These are phyloP conservation scores for Alloplasta piceator DNA, from an alignment of 2,888 invertebrate genomes.

Conservation along the genomic window DNA sequence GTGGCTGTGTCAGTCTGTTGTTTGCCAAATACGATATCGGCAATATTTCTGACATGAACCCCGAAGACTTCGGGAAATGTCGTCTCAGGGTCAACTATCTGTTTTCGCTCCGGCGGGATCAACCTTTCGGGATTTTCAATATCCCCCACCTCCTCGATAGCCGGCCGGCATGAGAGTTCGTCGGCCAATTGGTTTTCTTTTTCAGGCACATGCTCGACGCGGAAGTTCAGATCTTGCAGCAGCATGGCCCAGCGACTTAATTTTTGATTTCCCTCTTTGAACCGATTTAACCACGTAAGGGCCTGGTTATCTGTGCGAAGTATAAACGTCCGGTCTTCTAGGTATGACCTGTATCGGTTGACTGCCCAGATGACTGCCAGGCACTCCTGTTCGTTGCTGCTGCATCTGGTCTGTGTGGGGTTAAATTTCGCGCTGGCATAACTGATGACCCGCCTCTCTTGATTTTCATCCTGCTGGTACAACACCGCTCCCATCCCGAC, in stretches of 20 bases:
- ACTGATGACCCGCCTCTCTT: conserved; percentile 39
- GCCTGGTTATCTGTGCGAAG: conserved; percentile 32
- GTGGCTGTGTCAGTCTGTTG: too few relatives aligned
- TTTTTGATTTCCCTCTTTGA: conserved; percentile 8
- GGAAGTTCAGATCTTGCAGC: conserved; percentile 38
- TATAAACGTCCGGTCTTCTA: conserved; percentile 43
- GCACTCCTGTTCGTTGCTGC: conserved; percentile 63
- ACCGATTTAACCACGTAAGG: too few relatives aligned
- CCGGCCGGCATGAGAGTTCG: neutral
- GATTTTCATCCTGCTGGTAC: neutral
- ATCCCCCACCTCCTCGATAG: neutral
- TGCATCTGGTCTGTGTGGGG: conserved; percentile 45
- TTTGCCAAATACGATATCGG: neutral
- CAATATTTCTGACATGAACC: neutral
- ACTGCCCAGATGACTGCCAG: too few relatives aligned
- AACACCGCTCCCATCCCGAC: too few relatives aligned
- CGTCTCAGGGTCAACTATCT: neutral
- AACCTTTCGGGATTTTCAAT: neutral
- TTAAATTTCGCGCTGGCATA: conserved; percentile 66
- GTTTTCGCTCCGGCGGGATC: neutral
- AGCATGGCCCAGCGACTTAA: conserved; percentile 40
- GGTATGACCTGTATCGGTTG: conserved; percentile 38
- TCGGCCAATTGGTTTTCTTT: neutral
- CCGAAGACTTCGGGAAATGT: neutral
- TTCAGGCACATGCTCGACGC: conserved; percentile 30